Percentiles rank a stretch among this genome's conserved stretches.
Conservation (phyloP, 2,113 vertebrate species). For the Heteronetta atricapilla region DNA sequence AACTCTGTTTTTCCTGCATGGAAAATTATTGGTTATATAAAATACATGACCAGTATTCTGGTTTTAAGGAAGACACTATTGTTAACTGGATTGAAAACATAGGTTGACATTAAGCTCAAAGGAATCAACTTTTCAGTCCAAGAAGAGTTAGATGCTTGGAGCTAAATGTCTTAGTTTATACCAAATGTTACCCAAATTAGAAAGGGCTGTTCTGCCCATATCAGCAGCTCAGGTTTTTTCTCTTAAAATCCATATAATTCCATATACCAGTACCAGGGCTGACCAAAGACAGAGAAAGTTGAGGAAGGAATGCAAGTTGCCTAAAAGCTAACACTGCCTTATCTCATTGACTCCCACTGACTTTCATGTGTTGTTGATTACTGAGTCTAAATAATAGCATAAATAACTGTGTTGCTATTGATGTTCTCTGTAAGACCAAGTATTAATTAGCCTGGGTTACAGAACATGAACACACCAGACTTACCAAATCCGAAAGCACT, state of each 20-base stretch:
- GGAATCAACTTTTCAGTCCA: not conserved
- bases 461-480: constrained; percentile 53
- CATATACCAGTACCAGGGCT: not conserved
- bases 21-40: not conserved
- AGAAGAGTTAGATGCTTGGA: not conserved
- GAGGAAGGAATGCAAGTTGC: not conserved
- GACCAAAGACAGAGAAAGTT: not conserved
- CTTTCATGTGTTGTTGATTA: not conserved
- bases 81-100: not conserved
- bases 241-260: not conserved
- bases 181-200: not conserved
- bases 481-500: constrained; percentile 96
- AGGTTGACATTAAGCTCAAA: not conserved
- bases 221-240: not conserved
- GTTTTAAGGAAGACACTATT: not conserved
- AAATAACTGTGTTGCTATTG: not conserved
- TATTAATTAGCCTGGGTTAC: not conserved
- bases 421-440: not conserved
- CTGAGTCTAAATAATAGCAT: not conserved
- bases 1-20: not conserved
- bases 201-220: not conserved
- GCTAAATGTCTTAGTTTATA: not conserved
- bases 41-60: not conserved
- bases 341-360: not conserved
- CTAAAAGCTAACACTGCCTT: not conserved